These are phyloP conservation scores for Melinopterus prodromus DNA, from an alignment of 2,888 invertebrate genomes.

Conservation along the genomic window DNA sequence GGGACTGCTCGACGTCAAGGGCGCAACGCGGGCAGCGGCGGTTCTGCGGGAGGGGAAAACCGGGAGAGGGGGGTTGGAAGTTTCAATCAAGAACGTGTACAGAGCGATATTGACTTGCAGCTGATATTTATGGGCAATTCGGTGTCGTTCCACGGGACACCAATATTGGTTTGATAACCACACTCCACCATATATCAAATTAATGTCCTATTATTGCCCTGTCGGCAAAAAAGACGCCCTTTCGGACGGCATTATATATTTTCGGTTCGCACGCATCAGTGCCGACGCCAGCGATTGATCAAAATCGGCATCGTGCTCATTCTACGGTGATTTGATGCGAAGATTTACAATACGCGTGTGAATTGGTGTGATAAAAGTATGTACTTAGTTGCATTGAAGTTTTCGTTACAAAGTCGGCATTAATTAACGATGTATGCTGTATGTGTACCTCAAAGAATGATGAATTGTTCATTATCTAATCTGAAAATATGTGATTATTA, in stretches of 20 bases:
- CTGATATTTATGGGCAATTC: conserved; percentile 62
- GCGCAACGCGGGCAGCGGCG: conserved; percentile 25
- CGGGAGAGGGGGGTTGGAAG: conserved; percentile 46
- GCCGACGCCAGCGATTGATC: conserved; percentile 27
- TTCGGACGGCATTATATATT: conserved; percentile 37
- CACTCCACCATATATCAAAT: conserved; percentile 60
- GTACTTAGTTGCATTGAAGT: too few species aligned
- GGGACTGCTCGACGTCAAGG: conserved; percentile 31
- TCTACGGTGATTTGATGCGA: background rate
- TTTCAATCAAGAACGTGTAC: conserved; percentile 54
- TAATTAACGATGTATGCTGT: too few species aligned
- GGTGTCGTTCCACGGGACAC: conserved; percentile 60
- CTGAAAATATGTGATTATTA: too few species aligned
- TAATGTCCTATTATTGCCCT: conserved; percentile 62
- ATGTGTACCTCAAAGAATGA: too few species aligned
- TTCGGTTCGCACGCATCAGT: conserved; percentile 33
- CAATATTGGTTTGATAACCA: conserved; percentile 63
- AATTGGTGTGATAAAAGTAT: too few species aligned
- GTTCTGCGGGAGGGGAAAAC: conserved; percentile 22
- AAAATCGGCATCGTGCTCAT: background rate
- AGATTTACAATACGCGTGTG: background rate
- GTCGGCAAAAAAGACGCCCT: conserved; percentile 56
- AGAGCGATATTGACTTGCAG: conserved; percentile 59
- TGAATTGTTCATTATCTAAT: too few species aligned
- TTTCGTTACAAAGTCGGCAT: too few species aligned